These are phyloP conservation scores for Oxyura jamaicensis DNA, from an alignment of 2,113 vertebrate genomes.

Conservation along the genomic window DNA sequence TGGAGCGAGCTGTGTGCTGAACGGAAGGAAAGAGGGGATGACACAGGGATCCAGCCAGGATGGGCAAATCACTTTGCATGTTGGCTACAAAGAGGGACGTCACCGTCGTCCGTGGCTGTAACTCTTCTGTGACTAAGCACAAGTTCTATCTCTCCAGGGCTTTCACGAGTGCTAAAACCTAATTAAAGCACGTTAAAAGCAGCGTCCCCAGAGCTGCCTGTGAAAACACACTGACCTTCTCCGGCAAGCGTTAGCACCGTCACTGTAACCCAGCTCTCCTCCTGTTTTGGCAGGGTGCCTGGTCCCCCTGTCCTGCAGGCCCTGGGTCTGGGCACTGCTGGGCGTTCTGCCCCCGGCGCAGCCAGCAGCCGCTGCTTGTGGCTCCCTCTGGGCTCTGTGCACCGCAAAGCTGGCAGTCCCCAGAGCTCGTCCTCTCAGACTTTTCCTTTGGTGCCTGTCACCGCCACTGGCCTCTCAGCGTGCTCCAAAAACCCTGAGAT, in stretches of 20 bases:
- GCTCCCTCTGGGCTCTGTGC: background rate
- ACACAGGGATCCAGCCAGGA: background rate
- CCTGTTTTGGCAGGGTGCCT: rapidly evolving
- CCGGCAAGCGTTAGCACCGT: background rate
- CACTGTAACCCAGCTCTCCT: rapidly evolving
- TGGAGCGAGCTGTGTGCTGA: background rate
- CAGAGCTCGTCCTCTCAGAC: background rate
- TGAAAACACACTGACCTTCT: background rate
- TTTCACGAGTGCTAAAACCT: background rate
- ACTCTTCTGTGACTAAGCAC: background rate
- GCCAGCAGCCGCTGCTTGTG: background rate
- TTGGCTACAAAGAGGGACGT: background rate
- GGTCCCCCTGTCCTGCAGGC: background rate
- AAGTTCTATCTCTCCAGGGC: background rate
- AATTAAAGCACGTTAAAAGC: background rate
- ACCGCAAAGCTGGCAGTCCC: background rate
- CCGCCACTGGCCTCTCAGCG: background rate
- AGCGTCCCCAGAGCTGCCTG: background rate
- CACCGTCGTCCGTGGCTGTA: background rate
- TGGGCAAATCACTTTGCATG: rapidly evolving
- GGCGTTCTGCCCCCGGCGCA: background rate
- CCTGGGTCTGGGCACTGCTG: background rate
- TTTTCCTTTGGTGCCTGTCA: background rate
- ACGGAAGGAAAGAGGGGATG: background rate
- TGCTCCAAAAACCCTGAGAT: background rate